These are phyloP conservation scores for Aurelia sp. DNA, from an alignment of 30 jellyfish, hydroid and myxozoan genomes.

Conservation along the genomic window DNA sequence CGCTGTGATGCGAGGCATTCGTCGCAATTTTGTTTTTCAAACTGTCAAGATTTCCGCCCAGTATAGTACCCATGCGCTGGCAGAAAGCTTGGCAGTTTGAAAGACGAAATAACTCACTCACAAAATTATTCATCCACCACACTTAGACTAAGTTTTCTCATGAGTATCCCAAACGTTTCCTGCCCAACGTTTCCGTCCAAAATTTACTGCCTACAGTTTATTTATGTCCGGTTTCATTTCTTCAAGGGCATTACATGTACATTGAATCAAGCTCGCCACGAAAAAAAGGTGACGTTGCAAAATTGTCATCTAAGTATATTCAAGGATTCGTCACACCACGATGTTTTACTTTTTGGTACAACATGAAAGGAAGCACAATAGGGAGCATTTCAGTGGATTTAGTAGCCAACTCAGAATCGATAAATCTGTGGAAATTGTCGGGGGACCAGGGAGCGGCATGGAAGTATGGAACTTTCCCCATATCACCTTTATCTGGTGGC, in stretches of 20 bases:
- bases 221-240: background rate
- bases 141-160: no score
- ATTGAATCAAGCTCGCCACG: conserved; percentile 82
- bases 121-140: no score
- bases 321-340: conserved; percentile 47
- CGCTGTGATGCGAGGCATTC: no score
- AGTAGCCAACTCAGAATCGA: background rate
- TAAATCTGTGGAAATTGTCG: conserved; percentile 55
- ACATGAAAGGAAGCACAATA: conserved; percentile 78
- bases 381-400: conserved; percentile 59
- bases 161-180: no score
- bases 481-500: conserved; percentile 42
- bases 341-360: conserved; percentile 72
- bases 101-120: no score
- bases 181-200: no score
- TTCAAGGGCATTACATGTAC: conserved; percentile 67
- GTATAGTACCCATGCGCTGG: no score
- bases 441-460: conserved; percentile 79
- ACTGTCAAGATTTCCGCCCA: no score
- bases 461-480: conserved; percentile 61
- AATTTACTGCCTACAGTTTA: no score
- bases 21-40: no score
- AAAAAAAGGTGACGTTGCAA: conserved; percentile 60
- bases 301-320: conserved; percentile 40
- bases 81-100: no score